A percentile compares a stretch with the other conserved stretches of the same genome.
Evolutionary conservation across 2,113 vertebrate species (phyloP).

Genomic region (Syrmaticus mikado): DNA sequence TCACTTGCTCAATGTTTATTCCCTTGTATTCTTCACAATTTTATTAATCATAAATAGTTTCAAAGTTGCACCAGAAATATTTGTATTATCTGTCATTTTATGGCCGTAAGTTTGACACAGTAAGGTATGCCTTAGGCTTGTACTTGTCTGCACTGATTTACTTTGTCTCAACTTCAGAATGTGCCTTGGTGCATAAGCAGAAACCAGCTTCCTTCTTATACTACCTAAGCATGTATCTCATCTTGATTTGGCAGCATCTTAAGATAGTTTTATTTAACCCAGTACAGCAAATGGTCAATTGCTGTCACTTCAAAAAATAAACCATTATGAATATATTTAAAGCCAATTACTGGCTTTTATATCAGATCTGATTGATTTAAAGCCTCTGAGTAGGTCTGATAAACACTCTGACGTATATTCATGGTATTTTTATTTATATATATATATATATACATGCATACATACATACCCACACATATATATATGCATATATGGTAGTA

Average conservation of each 20-base stretch:
- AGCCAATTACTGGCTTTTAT: slow-evolving; percentile 54
- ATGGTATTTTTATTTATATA: neutral
- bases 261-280: slow-evolving; percentile 16
- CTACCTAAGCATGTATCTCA: slow-evolving; percentile 48
- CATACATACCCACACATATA: neutral
- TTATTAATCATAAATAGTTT: slow-evolving; percentile 23
- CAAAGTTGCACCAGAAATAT: neutral
- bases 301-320: slow-evolving; percentile 30
- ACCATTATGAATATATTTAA: slow-evolving; percentile 42
- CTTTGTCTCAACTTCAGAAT: slow-evolving; percentile 51
- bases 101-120: slow-evolving; percentile 22
- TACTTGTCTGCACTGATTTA: slow-evolving; percentile 61
- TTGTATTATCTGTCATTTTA: slow-evolving; percentile 15
- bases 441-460: neutral
- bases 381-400: slow-evolving; percentile 37
- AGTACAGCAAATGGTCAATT: slow-evolving; percentile 29
- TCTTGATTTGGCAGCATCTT: slow-evolving; percentile 43
- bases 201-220: slow-evolving; percentile 54
- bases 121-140: slow-evolving; percentile 49
- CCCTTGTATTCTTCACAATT: neutral
- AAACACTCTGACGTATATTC: slow-evolving; percentile 2
- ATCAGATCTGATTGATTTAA: slow-evolving; percentile 43
- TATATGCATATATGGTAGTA: slow-evolving; percentile 22
- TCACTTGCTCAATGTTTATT: neutral
- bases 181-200: slow-evolving; percentile 1